Conservation (phyloP, 2,797 vertebrate genomes). For the Ara ararauna region DNA sequence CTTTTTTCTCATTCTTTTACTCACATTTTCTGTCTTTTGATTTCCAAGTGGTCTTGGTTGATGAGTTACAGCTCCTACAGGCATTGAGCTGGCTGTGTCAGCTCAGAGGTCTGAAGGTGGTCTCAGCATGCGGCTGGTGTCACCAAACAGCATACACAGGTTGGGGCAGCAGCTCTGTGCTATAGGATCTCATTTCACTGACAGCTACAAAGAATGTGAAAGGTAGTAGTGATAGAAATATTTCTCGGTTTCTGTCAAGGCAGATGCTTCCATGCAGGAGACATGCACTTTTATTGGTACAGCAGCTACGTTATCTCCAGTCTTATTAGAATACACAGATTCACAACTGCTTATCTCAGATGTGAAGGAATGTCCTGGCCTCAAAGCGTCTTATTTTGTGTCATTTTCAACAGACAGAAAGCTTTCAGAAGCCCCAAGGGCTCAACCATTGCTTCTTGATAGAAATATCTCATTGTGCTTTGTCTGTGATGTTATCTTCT, state of each 20-base stretch:
- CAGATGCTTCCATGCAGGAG: neutral
- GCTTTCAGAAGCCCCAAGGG: neutral
- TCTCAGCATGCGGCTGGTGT: neutral
- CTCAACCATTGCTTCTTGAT: neutral
- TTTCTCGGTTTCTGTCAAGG: neutral
- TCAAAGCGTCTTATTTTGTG: neutral
- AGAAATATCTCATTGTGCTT: neutral
- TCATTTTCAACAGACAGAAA: neutral
- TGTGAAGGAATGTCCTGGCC: neutral
- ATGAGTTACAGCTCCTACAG: neutral
- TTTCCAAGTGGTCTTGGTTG: neutral
- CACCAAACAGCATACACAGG: accelerated
- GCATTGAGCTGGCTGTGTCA: neutral
- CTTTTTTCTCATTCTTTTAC: neutral
- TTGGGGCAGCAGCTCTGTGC: neutral
- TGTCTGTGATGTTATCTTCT: neutral
- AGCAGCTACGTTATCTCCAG: neutral
- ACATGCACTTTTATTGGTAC: no score
- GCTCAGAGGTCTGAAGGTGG: neutral
- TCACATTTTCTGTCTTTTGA: neutral
- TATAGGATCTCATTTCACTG: neutral
- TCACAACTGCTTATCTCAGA: neutral
- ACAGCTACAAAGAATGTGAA: neutral
- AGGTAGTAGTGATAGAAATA: neutral
- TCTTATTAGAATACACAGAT: neutral